Evolutionary conservation across 2,113 vertebrate species (phyloP).

Genomic region (Platichthys stellatus): DNA sequence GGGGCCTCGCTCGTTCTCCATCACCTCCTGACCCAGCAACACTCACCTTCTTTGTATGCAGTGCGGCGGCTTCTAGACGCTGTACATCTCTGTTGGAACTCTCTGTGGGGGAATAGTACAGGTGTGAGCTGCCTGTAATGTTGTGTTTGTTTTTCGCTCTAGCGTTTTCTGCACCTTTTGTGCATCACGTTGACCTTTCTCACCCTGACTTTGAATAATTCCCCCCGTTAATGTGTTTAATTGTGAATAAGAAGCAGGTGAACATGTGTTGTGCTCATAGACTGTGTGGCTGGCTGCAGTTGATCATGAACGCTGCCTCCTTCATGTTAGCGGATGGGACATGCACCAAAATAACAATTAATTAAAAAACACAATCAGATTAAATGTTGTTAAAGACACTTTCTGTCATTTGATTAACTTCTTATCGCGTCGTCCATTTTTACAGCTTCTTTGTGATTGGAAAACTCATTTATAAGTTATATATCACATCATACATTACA

Average conservation of each 20-base stretch:
- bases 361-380: not conserved
- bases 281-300: not conserved
- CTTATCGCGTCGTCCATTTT: too few relatives aligned
- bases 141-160: constrained; percentile 5
- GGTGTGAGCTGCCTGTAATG: constrained; percentile 11
- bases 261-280: not conserved
- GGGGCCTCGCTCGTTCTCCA: not conserved
- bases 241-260: not conserved
- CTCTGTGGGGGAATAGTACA: not conserved
- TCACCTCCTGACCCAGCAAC: constrained; percentile 15
- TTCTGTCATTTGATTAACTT: too few relatives aligned
- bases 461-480: too few relatives aligned
- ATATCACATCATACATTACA: too few relatives aligned
- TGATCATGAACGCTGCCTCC: not conserved
- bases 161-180: not conserved
- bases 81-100: constrained; percentile 11
- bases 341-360: not conserved
- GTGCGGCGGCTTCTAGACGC: constrained; percentile 14
- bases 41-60: constrained; percentile 16
- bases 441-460: too few relatives aligned
- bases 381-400: not conserved
- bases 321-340: too few relatives aligned
- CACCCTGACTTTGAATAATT: not conserved
- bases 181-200: not conserved
- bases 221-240: not conserved